A percentile compares a stretch with the other conserved stretches of the same genome.
phyloP scores from a whole-genome alignment of 2,888 invertebrate species.

The Rhopalosiphum nymphaeae region DNA sequence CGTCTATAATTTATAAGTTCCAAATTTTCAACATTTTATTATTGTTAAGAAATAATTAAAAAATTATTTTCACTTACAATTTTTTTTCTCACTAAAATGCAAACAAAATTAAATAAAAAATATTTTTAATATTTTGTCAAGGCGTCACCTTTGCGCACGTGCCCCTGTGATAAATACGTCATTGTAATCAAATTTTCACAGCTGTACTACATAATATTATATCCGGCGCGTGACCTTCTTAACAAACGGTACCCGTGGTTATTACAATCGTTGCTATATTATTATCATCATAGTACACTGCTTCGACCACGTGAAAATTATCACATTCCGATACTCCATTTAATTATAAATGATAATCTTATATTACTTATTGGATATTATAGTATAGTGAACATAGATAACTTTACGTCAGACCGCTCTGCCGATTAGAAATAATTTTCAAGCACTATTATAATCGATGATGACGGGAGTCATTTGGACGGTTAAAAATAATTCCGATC shows the following conservation, averaged over 20 bases:
- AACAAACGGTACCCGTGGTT: slow-evolving; percentile 8
- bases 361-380: not conserved
- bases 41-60: not conserved
- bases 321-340: slow-evolving; percentile 51
- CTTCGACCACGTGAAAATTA: slow-evolving; percentile 4
- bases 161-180: not conserved
- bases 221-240: slow-evolving; percentile 47
- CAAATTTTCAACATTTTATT: not conserved
- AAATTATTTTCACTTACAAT: not conserved
- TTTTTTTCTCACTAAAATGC: not conserved
- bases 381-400: not conserved
- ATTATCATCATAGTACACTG: not conserved
- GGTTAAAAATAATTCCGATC: not conserved
- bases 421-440: not conserved
- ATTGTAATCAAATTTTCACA: slow-evolving; percentile 22
- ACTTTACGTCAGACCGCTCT: not conserved
- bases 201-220: slow-evolving; percentile 12
- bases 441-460: not conserved
- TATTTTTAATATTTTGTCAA: not conserved
- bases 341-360: not conserved
- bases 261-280: slow-evolving; percentile 12
- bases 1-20: not conserved
- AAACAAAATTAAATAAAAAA: not conserved
- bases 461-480: not conserved
- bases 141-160: not conserved